Evolutionary conservation across 2,797 vertebrate genomes (phyloP).

Genomic region (Eleutherodactylus coqui): DNA sequence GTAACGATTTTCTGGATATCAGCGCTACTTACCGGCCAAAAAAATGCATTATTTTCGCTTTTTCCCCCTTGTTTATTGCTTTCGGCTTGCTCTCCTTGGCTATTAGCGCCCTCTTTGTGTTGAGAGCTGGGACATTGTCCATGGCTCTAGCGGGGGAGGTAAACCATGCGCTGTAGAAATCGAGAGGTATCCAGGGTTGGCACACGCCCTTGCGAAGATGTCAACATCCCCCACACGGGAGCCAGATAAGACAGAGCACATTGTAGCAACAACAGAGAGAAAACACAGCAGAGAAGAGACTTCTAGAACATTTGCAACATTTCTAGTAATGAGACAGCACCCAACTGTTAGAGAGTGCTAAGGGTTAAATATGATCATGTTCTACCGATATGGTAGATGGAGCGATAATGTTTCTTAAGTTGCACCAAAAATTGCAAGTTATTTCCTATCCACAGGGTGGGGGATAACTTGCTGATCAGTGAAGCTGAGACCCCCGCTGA

Average conservation of each 20-base stretch:
- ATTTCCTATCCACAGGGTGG: too few relatives aligned
- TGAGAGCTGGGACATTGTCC: not conserved
- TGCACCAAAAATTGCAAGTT: too few relatives aligned
- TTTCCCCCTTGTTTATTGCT: not conserved
- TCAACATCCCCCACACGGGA: constrained; percentile 66
- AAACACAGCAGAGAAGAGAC: constrained; percentile 44
- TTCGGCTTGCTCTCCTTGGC: not conserved
- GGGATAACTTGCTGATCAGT: too few relatives aligned
- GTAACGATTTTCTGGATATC: not conserved
- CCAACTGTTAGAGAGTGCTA: not conserved
- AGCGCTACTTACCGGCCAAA: not conserved
- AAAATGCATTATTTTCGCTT: not conserved
- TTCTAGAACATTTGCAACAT: not conserved
- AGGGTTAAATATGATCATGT: not conserved
- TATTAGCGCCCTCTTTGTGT: not conserved
- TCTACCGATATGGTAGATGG: too few relatives aligned
- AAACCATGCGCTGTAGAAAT: constrained; percentile 64
- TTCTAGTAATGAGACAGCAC: not conserved
- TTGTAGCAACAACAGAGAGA: constrained; percentile 67
- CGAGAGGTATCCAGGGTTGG: constrained; percentile 63
- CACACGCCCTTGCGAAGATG: constrained; percentile 62
- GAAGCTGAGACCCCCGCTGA: too few relatives aligned
- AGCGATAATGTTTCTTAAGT: too few relatives aligned
- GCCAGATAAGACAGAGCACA: constrained; percentile 69
- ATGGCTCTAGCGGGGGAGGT: constrained; percentile 19